Base-by-base conservation (phyloP, 2,113 vertebrate genomes). In the Paralichthys olivaceus region DNA sequence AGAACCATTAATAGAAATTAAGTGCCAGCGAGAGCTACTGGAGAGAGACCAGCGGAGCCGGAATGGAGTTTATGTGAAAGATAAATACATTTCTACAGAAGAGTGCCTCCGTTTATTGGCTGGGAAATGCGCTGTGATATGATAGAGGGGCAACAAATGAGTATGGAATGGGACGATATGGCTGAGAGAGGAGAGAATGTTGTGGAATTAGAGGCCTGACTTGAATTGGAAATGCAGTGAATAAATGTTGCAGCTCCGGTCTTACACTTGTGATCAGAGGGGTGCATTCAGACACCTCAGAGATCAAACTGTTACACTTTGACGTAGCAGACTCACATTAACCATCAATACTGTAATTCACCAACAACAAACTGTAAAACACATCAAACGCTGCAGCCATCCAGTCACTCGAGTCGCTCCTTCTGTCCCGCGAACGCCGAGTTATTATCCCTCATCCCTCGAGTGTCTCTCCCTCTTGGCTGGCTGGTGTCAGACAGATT, bases 1-100 rank as follows among this genome's bases (percentile, higher is more conserved):
- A 89, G 83, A 90, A 92, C 88, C 92, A 94, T 94, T 94, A 95
- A 95, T 94, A 94, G 93, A 95, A 93, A 94, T 94, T 93, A 94
- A 94, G 88, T 90, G 91, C 86, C 87, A 81, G 90, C 68, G 61
- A 92, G 87, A 92, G 89, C 87, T 88, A 91, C 87, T 91, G 91
- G 81, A 92, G 92, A 85, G 89, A 92, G 90, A 93, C 91, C 83
- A 73, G 77, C 83, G 82, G 83, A 88, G 91, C 87, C 71, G 67
- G 88, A 92, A 88, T 89, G 84, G 87, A 93, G 92, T 92, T 90
- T 88, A 92, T 93, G 91, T 89, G 91, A 91, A 93, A 93, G 93
- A 94, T 93, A 93, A 95, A 94, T 93, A 93, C 89, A 91, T 93
- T 90, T 89, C 90, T 91, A 91, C 92, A 93, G 91, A 89, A 94